These are phyloP conservation scores for Orchesellides sinensis DNA, from an alignment of 2,888 invertebrate genomes.

Conservation along the genomic window DNA sequence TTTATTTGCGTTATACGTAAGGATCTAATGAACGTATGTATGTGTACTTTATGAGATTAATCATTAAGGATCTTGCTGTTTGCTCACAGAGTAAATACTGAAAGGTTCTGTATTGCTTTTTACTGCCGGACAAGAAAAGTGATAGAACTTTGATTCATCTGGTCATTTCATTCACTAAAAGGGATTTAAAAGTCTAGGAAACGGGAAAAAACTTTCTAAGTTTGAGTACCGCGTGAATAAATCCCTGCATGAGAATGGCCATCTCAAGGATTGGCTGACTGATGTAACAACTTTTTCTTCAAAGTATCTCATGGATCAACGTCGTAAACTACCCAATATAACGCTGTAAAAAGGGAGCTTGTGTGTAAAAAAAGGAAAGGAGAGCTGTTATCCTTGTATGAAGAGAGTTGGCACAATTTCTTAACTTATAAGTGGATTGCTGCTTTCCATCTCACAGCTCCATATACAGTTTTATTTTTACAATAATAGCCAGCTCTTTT, in stretches of 20 bases:
- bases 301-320: slow-evolving; percentile 47
- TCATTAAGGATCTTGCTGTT: too few species aligned
- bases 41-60: too few species aligned
- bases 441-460: background rate
- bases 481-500: background rate
- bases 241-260: slow-evolving; percentile 21
- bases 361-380: slow-evolving; percentile 2
- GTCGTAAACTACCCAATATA: slow-evolving; percentile 32
- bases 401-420: slow-evolving; percentile 49
- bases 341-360: slow-evolving; percentile 6
- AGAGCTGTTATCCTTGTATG: background rate
- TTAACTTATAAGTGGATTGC: slow-evolving; percentile 30
- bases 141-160: slow-evolving; percentile 52
- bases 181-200: slow-evolving; percentile 23
- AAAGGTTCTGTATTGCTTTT: background rate
- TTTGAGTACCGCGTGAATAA: slow-evolving; percentile 28
- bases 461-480: too few species aligned
- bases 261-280: slow-evolving; percentile 36
- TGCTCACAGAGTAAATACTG: too few species aligned
- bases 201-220: background rate
- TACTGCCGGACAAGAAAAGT: slow-evolving; percentile 24
- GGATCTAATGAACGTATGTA: too few species aligned
- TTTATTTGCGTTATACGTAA: too few species aligned
- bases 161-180: slow-evolving; percentile 37
- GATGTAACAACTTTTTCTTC: slow-evolving; percentile 32